Conservation (phyloP, 2,888 invertebrate species). For the Drosophila sordidapex region DNA sequence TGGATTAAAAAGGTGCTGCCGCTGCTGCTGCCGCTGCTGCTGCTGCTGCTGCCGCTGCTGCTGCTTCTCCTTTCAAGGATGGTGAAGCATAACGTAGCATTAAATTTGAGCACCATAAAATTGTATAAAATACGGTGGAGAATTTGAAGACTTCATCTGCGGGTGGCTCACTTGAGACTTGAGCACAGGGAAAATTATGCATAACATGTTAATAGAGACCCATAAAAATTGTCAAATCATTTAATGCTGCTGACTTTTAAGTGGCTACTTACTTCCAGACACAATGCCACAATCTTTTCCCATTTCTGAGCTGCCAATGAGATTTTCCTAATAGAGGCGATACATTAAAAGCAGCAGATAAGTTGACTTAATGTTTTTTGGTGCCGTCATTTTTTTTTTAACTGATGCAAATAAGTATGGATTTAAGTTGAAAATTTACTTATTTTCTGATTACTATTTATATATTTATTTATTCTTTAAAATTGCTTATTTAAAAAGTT, state of each 20-base stretch:
- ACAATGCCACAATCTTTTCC: slow-evolving; percentile 7
- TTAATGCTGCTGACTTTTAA: slow-evolving; percentile 23
- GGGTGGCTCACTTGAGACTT: neutral
- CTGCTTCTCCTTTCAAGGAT: slow-evolving; percentile 25
- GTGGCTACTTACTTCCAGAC: slow-evolving; percentile 2
- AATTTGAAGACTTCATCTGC: slow-evolving; percentile 32
- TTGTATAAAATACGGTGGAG: slow-evolving; percentile 45
- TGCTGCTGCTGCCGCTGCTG: neutral
- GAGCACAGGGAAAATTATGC: slow-evolving; percentile 11
- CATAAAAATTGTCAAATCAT: slow-evolving; percentile 48
- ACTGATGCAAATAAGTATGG: neutral
- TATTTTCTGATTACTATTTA: neutral
- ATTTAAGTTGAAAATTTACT: neutral
- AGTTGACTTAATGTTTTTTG: neutral
- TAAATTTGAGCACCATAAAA: slow-evolving; percentile 63
- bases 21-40: neutral
- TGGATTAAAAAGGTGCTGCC: slow-evolving; percentile 11
- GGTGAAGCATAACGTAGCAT: slow-evolving; percentile 48
- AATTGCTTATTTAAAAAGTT: neutral
- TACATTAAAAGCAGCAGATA: neutral
- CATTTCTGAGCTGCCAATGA: neutral
- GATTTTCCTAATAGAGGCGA: neutral
- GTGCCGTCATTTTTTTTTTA: neutral
- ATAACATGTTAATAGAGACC: slow-evolving; percentile 5
- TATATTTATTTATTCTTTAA: neutral